Evolutionary conservation across 2,888 invertebrate species (phyloP), one percentile per base, ranked within the genome.

Genomic region (Reticulitermes lucifugus): DNA sequence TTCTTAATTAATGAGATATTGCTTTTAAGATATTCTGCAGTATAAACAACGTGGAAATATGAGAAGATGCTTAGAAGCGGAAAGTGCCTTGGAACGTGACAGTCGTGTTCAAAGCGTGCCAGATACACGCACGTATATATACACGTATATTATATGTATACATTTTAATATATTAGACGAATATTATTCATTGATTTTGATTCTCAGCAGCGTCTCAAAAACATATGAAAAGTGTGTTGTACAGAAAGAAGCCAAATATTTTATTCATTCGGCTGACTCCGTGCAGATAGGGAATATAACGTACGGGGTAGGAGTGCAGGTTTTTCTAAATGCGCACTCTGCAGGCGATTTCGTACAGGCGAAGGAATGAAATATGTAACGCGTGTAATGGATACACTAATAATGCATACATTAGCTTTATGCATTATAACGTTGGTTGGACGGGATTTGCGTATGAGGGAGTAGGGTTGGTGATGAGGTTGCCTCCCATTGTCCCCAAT

Each of bases 341-440:
- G 77, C 77, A 77, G 77, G 73, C 73, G 73, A 73, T 29, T 29
- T 29, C 70, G 55, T 55, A 55, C 55, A 55, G 55, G 65, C 65
- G 73, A 41, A 77, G 51, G 77, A 77, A 77, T 77, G 46, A 77
- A 77, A 77, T 77, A 77, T 46, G 77, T 77, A 77, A 25, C 10
- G 46, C 43, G n/a, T 46, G 77, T 77, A 77, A 77, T 77, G 77
- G 77, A 41, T 46, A 46, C 77, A 77, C 51, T 77, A 77, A 77
- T 77, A 77, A 77, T 77, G 77, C 77, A 73, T 73, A 73, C 41
- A 73, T 73, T 73, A 77, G 77, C 41, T 46, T 46, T 77, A 46
- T 77, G 46, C 77, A 77, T 77, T 77, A 77, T 77, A 77, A n/a
- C 77, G 77, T 73, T 41, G 35, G 41, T 25, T 70, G 70, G 70